Evolutionary conservation across 2,888 invertebrate species (phyloP), one percentile per base, ranked within the genome.

Genomic region (Horisme vitalbata): DNA sequence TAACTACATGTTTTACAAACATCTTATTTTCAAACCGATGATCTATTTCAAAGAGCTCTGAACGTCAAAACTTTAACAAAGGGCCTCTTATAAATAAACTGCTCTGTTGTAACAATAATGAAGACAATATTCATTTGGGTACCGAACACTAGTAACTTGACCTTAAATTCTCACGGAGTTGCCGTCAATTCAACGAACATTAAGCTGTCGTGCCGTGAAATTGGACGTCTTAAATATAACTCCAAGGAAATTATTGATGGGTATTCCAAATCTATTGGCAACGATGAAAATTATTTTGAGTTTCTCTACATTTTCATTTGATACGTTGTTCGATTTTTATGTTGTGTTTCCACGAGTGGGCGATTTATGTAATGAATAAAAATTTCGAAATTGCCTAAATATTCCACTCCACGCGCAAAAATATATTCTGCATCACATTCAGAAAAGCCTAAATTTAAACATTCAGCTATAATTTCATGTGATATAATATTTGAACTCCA

Each of bases 41-140:
- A 47, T 60, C 61, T 57, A 68, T 65, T 68, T 66, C 64, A 65
- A 71, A 69, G 59, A 62, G 60, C 59, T 68, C 59, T 61, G 54
- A 60, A 63, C 60, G 45, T 68, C 56, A 57, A 63, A 70, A 69
- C 58, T 69, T 68, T 61, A 64, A 71, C 70, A 71, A 74, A 67
- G 61, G 67, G 59, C 56, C 57, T 58, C 61, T 67, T 66, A 62
- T 71, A 71, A 69, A 57, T 58, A 60, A 63, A 65, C 64, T 59
- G 58, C 61, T 65, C 54, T 65, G 57, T 67, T 65, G 65, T 62
- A 52, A 59, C 57, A 56, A 61, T 58, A 64, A 67, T 67, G 65
- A 67, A 35, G 61, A 63, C 56, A 65, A 62, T 60, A 55, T 63
- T 61, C 57, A 63, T 68, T 67, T 60, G 53, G 47, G 56, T 60